A percentile compares a stretch with the other conserved stretches of the same genome.
These are phyloP conservation scores for Pecten maximus DNA, from an alignment of 2,888 invertebrate species.

Conservation along the genomic window DNA sequence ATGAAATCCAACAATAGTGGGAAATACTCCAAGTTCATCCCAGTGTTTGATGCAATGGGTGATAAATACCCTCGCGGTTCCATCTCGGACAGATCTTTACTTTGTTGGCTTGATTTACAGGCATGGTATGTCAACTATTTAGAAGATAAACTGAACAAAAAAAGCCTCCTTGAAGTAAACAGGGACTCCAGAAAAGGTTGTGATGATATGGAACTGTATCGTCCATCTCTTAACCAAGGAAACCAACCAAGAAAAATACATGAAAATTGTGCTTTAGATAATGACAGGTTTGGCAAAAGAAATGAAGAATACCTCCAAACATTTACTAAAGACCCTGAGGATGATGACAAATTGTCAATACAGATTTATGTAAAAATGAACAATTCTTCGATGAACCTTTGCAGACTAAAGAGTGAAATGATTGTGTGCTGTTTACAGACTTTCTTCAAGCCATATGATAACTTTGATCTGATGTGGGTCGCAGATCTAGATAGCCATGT, in stretches of 20 bases:
- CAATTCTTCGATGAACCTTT: constrained; percentile 35
- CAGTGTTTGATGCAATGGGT: constrained; percentile 41
- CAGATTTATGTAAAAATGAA: constrained; percentile 40
- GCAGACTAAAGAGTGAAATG: constrained; percentile 54
- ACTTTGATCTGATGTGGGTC: constrained; percentile 54
- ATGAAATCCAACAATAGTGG: not conserved
- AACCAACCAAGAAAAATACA: not conserved
- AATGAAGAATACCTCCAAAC: constrained; percentile 42
- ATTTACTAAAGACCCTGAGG: not conserved
- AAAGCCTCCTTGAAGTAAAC: not conserved
- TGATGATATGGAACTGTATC: not conserved
- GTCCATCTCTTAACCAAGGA: not conserved
- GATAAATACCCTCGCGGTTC: constrained; percentile 41
- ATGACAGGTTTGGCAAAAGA: constrained; percentile 42
- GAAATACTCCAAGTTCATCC: constrained; percentile 52
- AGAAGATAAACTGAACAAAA: not conserved
- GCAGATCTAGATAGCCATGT: constrained; percentile 40
- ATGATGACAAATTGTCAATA: not conserved
- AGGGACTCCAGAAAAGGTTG: constrained; percentile 13
- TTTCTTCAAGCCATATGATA: constrained; percentile 53
- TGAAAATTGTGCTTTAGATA: not conserved
- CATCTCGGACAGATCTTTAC: constrained; percentile 44
- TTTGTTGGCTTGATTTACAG: constrained; percentile 56
- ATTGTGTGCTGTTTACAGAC: constrained; percentile 53
- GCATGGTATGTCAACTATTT: constrained; percentile 49